Percentiles rank a stretch among this genome's conserved stretches.
These are phyloP conservation scores for Aegotheles bennettii DNA, from an alignment of 2,113 vertebrate species.

Conservation along the genomic window DNA sequence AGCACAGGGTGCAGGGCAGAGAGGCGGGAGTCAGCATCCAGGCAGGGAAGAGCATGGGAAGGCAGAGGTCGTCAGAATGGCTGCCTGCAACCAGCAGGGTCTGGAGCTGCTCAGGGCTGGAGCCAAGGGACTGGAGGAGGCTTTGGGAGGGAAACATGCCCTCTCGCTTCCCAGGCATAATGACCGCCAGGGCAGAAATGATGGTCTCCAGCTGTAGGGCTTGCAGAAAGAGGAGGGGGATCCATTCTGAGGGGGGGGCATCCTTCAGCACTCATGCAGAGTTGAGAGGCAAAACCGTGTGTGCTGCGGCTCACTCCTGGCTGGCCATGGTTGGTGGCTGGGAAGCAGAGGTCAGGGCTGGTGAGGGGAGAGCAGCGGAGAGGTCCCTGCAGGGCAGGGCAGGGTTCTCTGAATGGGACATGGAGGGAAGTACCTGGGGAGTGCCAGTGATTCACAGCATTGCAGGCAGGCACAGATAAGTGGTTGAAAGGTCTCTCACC, in stretches of 20 bases:
- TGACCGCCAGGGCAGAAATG: not conserved
- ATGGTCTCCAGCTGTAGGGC: not conserved
- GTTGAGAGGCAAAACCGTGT: not conserved
- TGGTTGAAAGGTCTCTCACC: conserved; percentile 52
- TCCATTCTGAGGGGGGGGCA: not conserved
- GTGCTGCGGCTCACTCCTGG: not conserved
- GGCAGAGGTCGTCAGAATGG: not conserved
- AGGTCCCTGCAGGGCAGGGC: not conserved
- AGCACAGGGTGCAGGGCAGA: not conserved
- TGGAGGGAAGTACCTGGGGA: not conserved
- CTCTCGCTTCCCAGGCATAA: rapidly evolving
- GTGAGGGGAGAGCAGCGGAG: not conserved
- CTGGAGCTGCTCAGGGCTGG: rapidly evolving
- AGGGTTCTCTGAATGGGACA: not conserved
- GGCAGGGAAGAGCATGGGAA: not conserved
- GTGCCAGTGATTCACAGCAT: conserved; percentile 8
- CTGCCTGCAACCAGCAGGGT: not conserved
- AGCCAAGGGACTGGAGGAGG: not conserved
- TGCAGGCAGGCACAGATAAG: conserved; percentile 36
- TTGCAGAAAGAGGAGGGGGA: not conserved
- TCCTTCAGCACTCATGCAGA: not conserved
- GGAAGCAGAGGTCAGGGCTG: not conserved
- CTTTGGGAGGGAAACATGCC: not conserved
- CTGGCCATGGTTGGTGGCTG: not conserved
- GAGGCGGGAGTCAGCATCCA: too few relatives aligned